Evolutionary conservation across 2,888 invertebrate species (phyloP).

Genomic region (Argynnis bischoffii): DNA sequence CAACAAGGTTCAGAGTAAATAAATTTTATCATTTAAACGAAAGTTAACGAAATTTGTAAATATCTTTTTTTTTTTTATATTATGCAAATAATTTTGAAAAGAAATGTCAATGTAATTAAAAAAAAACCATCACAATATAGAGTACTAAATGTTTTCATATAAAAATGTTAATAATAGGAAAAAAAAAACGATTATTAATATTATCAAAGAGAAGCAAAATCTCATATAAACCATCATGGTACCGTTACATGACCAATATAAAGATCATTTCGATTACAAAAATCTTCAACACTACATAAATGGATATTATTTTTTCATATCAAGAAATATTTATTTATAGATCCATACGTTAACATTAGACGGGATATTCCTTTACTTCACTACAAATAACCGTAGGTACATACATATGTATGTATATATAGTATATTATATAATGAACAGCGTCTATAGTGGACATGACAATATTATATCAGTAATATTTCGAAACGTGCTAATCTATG

Average conservation of each 20-base stretch:
- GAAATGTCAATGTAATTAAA: too few relatives aligned
- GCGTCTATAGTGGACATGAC: constrained; percentile 2
- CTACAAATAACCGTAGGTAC: constrained; percentile 2
- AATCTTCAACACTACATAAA: constrained; percentile 8
- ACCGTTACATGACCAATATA: not conserved
- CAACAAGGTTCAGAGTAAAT: not conserved
- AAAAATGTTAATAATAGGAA: too few relatives aligned
- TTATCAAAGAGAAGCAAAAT: too few relatives aligned
- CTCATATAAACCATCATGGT: too few relatives aligned
- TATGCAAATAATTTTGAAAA: too few relatives aligned
- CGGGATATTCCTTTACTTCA: constrained; percentile 16
- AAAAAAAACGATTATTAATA: too few relatives aligned
- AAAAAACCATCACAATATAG: too few relatives aligned
- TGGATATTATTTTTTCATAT: constrained; percentile 6
- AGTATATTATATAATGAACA: not conserved
- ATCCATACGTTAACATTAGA: not conserved
- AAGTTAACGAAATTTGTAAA: not conserved
- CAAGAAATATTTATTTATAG: constrained; percentile 2
- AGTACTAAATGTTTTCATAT: too few relatives aligned
- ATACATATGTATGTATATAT: too few relatives aligned
- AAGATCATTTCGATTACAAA: not conserved
- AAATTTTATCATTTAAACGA: not conserved
- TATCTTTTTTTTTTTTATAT: too few relatives aligned
- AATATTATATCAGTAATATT: not conserved
- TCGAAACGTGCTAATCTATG: constrained; percentile 9